These are phyloP conservation scores for Thermophis baileyi DNA, from an alignment of 2,113 vertebrate genomes.

Conservation along the genomic window DNA sequence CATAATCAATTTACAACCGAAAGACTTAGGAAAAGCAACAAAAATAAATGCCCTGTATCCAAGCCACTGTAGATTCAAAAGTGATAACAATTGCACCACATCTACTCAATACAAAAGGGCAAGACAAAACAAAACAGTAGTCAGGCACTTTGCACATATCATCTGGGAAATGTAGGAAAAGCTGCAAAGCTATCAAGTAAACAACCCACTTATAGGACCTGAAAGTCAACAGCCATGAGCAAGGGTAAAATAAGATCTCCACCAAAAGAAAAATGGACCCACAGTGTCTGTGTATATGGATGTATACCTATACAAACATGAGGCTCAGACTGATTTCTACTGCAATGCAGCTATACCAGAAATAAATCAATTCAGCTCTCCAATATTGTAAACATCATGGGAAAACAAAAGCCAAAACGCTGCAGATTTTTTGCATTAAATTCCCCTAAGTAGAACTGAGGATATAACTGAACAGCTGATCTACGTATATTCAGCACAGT, in stretches of 20 bases:
- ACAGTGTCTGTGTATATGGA: not conserved
- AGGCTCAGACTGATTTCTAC: not conserved
- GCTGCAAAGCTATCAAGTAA: not conserved
- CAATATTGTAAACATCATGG: not conserved
- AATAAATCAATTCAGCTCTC: not conserved
- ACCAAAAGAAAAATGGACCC: not conserved
- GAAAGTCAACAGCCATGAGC: not conserved
- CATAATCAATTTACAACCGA: not conserved
- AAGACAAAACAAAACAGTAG: not conserved
- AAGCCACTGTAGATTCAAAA: not conserved
- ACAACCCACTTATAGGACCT: not conserved
- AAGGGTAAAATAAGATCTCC: not conserved
- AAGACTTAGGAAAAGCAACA: not conserved
- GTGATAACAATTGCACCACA: not conserved
- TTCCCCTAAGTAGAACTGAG: not conserved
- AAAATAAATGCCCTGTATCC: not conserved
- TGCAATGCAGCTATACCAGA: not conserved
- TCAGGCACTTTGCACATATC: not conserved
- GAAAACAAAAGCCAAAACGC: not conserved
- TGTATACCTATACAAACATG: not conserved
- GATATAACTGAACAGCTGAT: not conserved
- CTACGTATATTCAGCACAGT: not conserved
- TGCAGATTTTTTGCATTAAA: not conserved
- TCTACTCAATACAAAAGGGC: not conserved
- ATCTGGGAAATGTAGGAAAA: not conserved